Conservation (phyloP, 2,113 vertebrate species). For the Ctenodactylus gundi region DNA sequence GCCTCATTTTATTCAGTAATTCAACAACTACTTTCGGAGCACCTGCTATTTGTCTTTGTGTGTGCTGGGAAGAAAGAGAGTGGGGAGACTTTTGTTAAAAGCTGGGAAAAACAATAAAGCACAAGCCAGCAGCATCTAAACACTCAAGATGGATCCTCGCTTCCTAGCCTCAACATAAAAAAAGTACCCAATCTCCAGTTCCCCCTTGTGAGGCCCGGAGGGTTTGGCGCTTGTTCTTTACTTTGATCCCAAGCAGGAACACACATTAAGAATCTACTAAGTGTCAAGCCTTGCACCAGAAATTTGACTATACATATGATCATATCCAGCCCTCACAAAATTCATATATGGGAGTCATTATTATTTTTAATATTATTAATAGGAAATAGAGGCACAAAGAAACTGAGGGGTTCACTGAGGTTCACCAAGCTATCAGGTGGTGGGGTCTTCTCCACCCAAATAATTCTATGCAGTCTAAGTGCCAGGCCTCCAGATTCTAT, state of each 20-base stretch:
- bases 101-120: neutral
- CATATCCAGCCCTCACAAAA: neutral
- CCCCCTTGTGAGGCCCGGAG: neutral
- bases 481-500: neutral
- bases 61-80: neutral
- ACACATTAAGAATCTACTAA: neutral
- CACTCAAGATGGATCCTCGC: neutral
- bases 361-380: neutral
- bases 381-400: slow-evolving; percentile 10
- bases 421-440: neutral
- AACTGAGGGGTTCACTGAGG: neutral
- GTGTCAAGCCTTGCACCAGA: neutral
- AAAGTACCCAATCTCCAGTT: neutral
- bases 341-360: neutral
- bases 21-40: slow-evolving; percentile 32
- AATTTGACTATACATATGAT: neutral
- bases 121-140: neutral
- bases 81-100: neutral
- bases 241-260: neutral
- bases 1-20: slow-evolving; percentile 30
- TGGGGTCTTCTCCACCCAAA: neutral
- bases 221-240: neutral
- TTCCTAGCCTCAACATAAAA: neutral
- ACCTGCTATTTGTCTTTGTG: slow-evolving; percentile 14
- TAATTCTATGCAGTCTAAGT: neutral